Percentiles rank a stretch among this genome's conserved stretches.
Evolutionary conservation across 2,113 vertebrate genomes (phyloP).

Genomic region (Cebidichthys violaceus): DNA sequence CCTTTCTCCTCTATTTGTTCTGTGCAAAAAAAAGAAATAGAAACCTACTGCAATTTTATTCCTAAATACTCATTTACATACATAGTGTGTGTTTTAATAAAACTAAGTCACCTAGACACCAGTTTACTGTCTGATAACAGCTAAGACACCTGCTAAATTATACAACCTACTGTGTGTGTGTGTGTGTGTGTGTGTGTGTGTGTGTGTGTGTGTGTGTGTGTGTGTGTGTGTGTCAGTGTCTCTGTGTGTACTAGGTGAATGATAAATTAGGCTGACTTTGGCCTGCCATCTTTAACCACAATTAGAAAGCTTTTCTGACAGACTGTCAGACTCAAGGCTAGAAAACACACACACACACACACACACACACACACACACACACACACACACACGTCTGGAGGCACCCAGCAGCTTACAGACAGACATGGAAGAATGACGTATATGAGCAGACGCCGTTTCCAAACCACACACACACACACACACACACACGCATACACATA

Average conservation of each 20-base stretch:
- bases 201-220: slow-evolving; percentile 34
- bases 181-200: slow-evolving; percentile 6
- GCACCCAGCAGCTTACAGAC: slow-evolving; percentile 51
- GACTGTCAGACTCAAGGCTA: slow-evolving; percentile 67
- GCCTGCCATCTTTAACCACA: slow-evolving; percentile 80
- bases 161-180: slow-evolving; percentile 43
- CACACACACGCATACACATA: slow-evolving; percentile 30
- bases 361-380: slow-evolving; percentile 39
- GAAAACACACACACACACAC: slow-evolving; percentile 33
- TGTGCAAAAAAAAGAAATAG: slow-evolving; percentile 12
- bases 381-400: slow-evolving; percentile 40
- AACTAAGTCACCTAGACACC: slow-evolving; percentile 45
- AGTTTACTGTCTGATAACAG: slow-evolving; percentile 56
- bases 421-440: slow-evolving; percentile 59
- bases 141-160: slow-evolving; percentile 48
- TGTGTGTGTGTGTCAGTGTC: slow-evolving; percentile 2
- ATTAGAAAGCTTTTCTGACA: slow-evolving; percentile 78
- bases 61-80: slow-evolving; percentile 56
- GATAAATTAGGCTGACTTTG: slow-evolving; percentile 71
- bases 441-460: slow-evolving; percentile 50
- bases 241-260: slow-evolving; percentile 52
- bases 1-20: not conserved
- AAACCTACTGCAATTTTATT: slow-evolving; percentile 24
- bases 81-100: slow-evolving; percentile 37
- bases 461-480: slow-evolving; percentile 19